Evolutionary conservation across 2,113 vertebrate genomes (phyloP).

Genomic region (Coptodon bakossiorum): DNA sequence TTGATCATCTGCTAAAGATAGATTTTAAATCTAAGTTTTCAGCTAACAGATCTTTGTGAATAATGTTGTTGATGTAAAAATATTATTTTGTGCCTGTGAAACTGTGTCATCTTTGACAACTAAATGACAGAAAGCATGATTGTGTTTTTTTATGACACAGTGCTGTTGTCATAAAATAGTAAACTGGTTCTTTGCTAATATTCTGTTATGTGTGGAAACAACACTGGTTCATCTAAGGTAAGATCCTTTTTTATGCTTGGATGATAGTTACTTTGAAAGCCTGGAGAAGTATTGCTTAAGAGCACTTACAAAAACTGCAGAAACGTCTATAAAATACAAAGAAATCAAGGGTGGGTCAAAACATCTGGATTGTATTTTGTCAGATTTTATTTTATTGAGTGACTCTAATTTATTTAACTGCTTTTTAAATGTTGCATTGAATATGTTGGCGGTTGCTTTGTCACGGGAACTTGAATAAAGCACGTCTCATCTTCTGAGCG

Average conservation of each 20-base stretch:
- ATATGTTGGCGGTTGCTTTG: not conserved
- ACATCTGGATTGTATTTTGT: not conserved
- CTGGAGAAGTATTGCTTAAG: not conserved
- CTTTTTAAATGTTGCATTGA: not conserved
- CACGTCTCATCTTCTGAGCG: not conserved
- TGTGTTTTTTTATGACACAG: not conserved
- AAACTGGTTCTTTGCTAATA: not conserved
- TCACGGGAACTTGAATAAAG: not conserved
- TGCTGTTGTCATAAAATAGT: not conserved
- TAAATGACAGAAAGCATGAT: not conserved
- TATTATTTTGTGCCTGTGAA: not conserved
- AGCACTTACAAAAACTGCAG: not conserved
- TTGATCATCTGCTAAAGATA: not conserved
- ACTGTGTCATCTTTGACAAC: not conserved
- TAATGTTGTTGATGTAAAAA: not conserved
- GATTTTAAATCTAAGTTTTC: not conserved
- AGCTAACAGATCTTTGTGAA: not conserved
- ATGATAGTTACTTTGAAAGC: not conserved
- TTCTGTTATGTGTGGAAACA: not conserved
- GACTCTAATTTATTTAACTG: not conserved
- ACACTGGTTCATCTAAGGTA: not conserved
- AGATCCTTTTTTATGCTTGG: not conserved
- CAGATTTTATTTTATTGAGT: not conserved
- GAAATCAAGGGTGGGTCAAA: not conserved
- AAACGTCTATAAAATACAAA: not conserved